Percentiles rank a stretch among this genome's conserved stretches.
These are phyloP conservation scores for Anoplius nigerrimus DNA, from an alignment of 2,888 invertebrate genomes.

Conservation along the genomic window DNA sequence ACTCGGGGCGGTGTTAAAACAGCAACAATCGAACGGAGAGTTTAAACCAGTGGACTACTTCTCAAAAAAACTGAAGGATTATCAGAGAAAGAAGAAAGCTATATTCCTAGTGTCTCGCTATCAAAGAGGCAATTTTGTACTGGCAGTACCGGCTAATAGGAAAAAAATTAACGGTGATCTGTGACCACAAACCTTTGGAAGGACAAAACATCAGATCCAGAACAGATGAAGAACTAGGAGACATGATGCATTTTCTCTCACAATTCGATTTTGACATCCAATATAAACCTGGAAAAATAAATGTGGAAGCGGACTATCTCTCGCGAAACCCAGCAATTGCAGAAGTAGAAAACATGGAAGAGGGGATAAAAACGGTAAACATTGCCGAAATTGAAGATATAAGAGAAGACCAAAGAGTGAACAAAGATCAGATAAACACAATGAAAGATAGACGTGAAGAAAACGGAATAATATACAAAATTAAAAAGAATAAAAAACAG, in stretches of 20 bases:
- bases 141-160: slow-evolving; percentile 50
- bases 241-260: slow-evolving; percentile 47
- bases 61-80: slow-evolving; percentile 28
- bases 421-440: neutral
- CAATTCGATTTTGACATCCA: slow-evolving; percentile 51
- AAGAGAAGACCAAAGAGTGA: slow-evolving; percentile 16
- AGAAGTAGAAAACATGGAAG: neutral
- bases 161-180: slow-evolving; percentile 36
- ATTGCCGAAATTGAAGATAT: slow-evolving; percentile 17
- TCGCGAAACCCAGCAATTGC: slow-evolving; percentile 30
- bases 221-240: slow-evolving; percentile 39
- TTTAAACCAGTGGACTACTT: neutral
- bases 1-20: neutral
- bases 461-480: slow-evolving; percentile 27
- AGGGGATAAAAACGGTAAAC: slow-evolving; percentile 18
- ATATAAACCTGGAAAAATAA: slow-evolving; percentile 42
- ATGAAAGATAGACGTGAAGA: slow-evolving; percentile 5
- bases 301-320: slow-evolving; percentile 44
- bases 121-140: slow-evolving; percentile 47
- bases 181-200: slow-evolving; percentile 48
- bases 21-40: neutral
- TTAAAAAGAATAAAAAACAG: slow-evolving; percentile 16
- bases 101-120: slow-evolving; percentile 48
- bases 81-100: slow-evolving; percentile 42
- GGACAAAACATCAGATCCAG: slow-evolving; percentile 48